Conservation (phyloP, 2,888 invertebrate genomes). For the Creontiades dilutus region DNA sequence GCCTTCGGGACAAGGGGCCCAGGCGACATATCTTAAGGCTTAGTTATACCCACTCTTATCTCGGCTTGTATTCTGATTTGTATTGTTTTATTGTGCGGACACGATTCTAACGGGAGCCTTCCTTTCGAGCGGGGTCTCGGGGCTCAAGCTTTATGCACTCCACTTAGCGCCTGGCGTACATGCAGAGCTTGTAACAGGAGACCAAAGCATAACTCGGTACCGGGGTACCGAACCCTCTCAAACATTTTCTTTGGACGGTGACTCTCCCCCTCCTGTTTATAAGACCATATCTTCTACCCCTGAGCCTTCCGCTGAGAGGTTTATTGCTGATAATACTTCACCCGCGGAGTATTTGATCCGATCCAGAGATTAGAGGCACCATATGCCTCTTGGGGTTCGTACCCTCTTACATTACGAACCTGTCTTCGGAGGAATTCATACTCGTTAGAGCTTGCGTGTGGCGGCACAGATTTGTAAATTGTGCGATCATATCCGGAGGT, state of each 20-base stretch:
- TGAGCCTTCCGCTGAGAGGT: constrained; percentile 66
- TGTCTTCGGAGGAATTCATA: constrained; percentile 47
- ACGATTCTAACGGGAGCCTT: constrained; percentile 71
- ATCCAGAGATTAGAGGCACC: constrained; percentile 58
- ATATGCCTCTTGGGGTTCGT: constrained; percentile 50
- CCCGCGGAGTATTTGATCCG: constrained; percentile 67
- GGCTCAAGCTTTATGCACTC: constrained; percentile 68
- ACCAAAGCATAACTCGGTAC: constrained; percentile 66
- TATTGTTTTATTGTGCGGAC: constrained; percentile 71
- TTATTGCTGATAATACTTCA: constrained; percentile 70
- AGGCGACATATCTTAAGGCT: constrained; percentile 66
- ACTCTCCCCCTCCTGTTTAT: constrained; percentile 7
- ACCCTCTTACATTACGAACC: constrained; percentile 50
- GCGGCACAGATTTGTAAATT: constrained; percentile 30
- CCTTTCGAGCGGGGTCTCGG: background rate
- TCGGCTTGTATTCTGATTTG: constrained; percentile 70
- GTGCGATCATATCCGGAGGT: background rate
- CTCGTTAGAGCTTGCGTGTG: constrained; percentile 50
- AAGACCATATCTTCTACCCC: constrained; percentile 64
- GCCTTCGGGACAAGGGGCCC: constrained; percentile 50
- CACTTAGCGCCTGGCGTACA: constrained; percentile 68
- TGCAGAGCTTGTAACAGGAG: constrained; percentile 69
- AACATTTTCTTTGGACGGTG: constrained; percentile 53
- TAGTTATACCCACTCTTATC: constrained; percentile 68
- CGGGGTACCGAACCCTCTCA: constrained; percentile 13